Percentiles rank a stretch among this genome's conserved stretches.
phyloP scores from a whole-genome alignment of 2,888 invertebrate species.

The Drosophila antonietae region DNA sequence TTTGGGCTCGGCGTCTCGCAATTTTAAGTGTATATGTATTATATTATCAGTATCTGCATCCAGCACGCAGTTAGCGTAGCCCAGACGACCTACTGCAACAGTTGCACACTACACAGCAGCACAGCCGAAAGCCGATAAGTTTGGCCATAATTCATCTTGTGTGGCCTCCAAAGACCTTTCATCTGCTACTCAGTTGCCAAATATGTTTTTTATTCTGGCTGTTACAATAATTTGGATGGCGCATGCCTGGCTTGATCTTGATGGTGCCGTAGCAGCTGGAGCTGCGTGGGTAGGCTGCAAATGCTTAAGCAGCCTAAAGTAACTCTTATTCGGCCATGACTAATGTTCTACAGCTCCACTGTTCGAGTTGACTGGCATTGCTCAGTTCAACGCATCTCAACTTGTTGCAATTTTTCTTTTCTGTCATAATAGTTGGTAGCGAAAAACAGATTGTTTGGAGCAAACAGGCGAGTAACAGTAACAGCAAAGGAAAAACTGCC shows the following conservation, averaged over 20 bases:
- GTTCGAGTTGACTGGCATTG: conserved; percentile 64
- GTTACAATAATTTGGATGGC: conserved; percentile 26
- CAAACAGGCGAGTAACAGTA: conserved; percentile 38
- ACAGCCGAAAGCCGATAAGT: conserved; percentile 65
- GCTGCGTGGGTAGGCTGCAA: conserved; percentile 20
- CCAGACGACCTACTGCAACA: neutral
- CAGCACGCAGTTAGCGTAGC: neutral
- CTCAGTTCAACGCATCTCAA: conserved; percentile 56
- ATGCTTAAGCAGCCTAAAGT: conserved; percentile 19
- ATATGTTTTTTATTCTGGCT: conserved; percentile 54
- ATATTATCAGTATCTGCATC: conserved; percentile 57
- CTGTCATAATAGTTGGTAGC: conserved; percentile 60
- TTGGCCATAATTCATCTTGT: conserved; percentile 73
- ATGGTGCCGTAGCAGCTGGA: conserved; percentile 5
- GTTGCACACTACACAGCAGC: conserved; percentile 47
- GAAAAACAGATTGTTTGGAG: conserved; percentile 77
- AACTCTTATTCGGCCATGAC: conserved; percentile 30
- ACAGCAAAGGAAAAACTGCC: conserved; percentile 58
- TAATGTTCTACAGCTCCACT: conserved; percentile 49
- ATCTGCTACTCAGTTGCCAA: conserved; percentile 73
- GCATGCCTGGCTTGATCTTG: conserved; percentile 17
- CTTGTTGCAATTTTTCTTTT: conserved; percentile 70
- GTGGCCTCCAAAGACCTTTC: conserved; percentile 66
- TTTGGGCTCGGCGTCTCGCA: neutral
- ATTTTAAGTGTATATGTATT: conserved; percentile 29